Evolutionary conservation across 2,888 invertebrate species (phyloP), one percentile per base, ranked within the genome.

Genomic region (Chromoteleia sp.): DNA sequence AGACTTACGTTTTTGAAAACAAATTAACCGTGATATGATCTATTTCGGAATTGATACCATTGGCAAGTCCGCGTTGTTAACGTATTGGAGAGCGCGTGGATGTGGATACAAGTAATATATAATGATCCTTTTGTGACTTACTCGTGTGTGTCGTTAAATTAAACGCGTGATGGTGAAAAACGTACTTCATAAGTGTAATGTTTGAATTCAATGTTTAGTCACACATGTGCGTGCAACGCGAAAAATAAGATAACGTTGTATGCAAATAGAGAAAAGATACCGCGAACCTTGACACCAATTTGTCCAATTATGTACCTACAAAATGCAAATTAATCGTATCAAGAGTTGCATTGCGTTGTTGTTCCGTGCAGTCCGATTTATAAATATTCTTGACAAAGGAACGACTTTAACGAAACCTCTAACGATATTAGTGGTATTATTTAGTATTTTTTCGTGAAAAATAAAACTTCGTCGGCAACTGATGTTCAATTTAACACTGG

Each of bases 221-320:
- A 39, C 21, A 12, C 6, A 29, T 43, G 17, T 45, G 52, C 39
- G 45, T 65, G 63, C 4, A 10, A 14, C 19, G 36, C n/a, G 30
- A 45, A 48, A 33, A 45, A 21, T 41, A 67, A 67, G 58, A 45
- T 58, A 36, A 56, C 8, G 19, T 19, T 41, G 6, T 19, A 58
- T 58, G 41, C 29, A 58, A 70, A 58, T 70, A 33, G 14, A 21
- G 33, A 48, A 59, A 59, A 36, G 59, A 14, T 48, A 48, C 21
- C n/a, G 52, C 17, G 29, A 61, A 61, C 71, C 71, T 73, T 73
- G 71, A 73, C 71, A 61, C 45, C 17, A 52, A 61, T 61, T 73
- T 61, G 43, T 29, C 14, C 52, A 52, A 61, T 73, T 59, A 52
- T 52, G 25, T 21, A 19, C 71, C 33, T 71, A 59, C 59, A 59